phyloP scores from a whole-genome alignment of 2,113 vertebrate genomes.

The Pseudonaja textilis region DNA sequence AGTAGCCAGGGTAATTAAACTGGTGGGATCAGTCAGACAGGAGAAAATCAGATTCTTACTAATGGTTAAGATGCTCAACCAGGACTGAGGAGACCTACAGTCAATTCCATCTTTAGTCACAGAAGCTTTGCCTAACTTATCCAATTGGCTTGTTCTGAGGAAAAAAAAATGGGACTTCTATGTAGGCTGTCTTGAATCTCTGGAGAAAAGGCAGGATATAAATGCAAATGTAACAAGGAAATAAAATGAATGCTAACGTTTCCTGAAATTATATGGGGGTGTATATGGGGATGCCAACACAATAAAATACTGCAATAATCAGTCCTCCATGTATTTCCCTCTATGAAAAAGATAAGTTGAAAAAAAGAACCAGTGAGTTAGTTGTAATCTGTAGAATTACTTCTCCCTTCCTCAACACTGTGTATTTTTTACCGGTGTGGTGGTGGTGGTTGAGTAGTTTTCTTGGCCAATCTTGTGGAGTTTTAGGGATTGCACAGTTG shows the following conservation, averaged over 20 bases:
- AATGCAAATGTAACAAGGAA: background rate
- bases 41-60: background rate
- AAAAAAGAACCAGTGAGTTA: background rate
- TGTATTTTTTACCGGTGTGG: background rate
- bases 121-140: background rate
- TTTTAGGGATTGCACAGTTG: background rate
- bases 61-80: background rate
- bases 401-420: background rate
- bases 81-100: background rate
- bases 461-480: background rate
- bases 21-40: background rate
- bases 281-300: background rate
- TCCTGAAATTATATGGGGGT: background rate
- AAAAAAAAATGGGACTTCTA: background rate
- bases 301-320: background rate
- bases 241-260: background rate
- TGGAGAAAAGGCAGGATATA: background rate
- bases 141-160: background rate
- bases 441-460: background rate
- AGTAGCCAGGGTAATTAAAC: constrained; percentile 16
- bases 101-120: background rate
- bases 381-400: background rate
- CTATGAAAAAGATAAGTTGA: background rate
- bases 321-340: background rate
- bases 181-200: background rate